Conservation (phyloP, 2,888 invertebrate genomes). For the Himalopsyche kuldschensis region DNA sequence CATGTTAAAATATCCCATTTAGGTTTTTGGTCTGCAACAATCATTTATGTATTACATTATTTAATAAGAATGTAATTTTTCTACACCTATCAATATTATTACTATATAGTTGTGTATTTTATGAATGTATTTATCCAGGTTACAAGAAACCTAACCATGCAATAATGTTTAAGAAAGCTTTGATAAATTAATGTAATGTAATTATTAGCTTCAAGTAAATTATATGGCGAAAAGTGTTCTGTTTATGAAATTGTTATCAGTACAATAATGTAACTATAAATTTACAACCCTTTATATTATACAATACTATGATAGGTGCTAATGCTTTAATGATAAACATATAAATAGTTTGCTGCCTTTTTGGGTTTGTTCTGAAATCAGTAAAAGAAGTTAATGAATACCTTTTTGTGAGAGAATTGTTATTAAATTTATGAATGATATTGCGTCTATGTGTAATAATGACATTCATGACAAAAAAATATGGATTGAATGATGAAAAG, state of each 20-base stretch:
- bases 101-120: neutral
- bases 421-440: too few relatives aligned
- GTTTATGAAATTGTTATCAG: slow-evolving; percentile 19
- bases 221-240: slow-evolving; percentile 1
- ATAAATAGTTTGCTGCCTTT: neutral
- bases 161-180: slow-evolving; percentile 7
- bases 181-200: neutral
- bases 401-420: too few relatives aligned
- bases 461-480: too few relatives aligned
- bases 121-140: slow-evolving; percentile 1
- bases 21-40: too few relatives aligned
- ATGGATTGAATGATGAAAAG: too few relatives aligned
- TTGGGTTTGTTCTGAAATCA: neutral
- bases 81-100: neutral
- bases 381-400: neutral
- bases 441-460: too few relatives aligned
- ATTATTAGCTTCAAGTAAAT: neutral
- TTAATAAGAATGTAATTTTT: neutral
- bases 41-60: too few relatives aligned
- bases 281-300: slow-evolving; percentile 3
- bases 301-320: slow-evolving; percentile 7
- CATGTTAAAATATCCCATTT: too few relatives aligned
- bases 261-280: neutral
- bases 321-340: neutral
- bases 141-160: slow-evolving; percentile 3